Percentiles rank a stretch among this genome's conserved stretches.
Conservation (phyloP, 2,113 vertebrate genomes). For the Tachycineta bicolor region DNA sequence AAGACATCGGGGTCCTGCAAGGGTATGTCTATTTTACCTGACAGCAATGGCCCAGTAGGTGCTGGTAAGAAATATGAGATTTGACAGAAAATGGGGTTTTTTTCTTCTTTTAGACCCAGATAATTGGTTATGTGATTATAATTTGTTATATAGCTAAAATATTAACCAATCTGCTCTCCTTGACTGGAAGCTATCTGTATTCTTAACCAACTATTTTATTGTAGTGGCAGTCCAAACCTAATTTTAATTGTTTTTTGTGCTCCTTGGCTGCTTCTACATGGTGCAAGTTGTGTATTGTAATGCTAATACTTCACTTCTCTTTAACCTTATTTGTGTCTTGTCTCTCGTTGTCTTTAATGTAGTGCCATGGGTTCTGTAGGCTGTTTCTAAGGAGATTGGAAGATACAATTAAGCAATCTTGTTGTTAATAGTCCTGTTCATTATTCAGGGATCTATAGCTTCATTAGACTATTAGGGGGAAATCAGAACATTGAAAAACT, state of each 20-base stretch:
- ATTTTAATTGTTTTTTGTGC: not conserved
- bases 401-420: not conserved
- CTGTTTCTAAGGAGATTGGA: not conserved
- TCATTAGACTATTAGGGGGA: not conserved
- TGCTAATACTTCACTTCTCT: not conserved
- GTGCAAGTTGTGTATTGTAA: not conserved
- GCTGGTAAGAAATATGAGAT: not conserved
- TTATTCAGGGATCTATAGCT: not conserved
- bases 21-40: not conserved
- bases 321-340: not conserved
- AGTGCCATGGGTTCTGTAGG: not conserved
- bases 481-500: not conserved
- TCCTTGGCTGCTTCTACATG: not conserved
- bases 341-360: not conserved
- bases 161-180: not conserved
- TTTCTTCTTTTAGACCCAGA: not conserved
- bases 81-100: not conserved
- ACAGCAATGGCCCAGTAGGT: not conserved
- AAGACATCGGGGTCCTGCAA: not conserved
- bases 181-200: not conserved
- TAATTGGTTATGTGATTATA: not conserved
- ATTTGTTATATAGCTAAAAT: not conserved
- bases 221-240: not conserved
- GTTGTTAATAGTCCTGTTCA: not conserved
- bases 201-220: not conserved